phyloP scores from a whole-genome alignment of 2,113 vertebrate species.

The Silurus glanis region DNA sequence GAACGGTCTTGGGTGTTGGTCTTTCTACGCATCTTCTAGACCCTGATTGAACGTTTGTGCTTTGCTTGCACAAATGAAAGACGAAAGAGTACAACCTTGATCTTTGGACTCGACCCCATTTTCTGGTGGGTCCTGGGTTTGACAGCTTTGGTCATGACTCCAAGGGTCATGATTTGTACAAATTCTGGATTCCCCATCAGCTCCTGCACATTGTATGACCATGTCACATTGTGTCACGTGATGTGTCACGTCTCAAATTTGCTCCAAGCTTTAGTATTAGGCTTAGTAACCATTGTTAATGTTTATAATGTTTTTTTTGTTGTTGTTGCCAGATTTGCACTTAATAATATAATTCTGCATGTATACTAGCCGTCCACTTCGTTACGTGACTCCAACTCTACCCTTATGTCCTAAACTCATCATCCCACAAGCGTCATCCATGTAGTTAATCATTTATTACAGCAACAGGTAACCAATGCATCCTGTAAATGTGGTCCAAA shows the following conservation, averaged over 20 bases:
- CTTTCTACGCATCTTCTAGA: not conserved
- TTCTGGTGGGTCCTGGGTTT: not conserved
- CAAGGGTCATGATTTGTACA: not conserved
- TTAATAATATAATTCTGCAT: too few species aligned
- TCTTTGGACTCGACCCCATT: not conserved
- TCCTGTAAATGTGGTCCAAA: not conserved
- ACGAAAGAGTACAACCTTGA: not conserved
- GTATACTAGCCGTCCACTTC: too few species aligned
- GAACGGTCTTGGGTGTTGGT: not conserved
- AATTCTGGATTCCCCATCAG: too few species aligned
- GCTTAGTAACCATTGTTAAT: too few species aligned
- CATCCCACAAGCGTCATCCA: not conserved
- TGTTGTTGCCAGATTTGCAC: too few species aligned
- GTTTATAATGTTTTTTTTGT: too few species aligned
- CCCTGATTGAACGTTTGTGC: not conserved
- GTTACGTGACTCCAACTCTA: not conserved
- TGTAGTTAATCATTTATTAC: not conserved
- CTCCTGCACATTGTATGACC: too few species aligned
- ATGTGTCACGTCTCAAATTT: too few species aligned
- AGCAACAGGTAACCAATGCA: not conserved
- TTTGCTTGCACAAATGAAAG: not conserved
- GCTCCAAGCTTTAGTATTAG: too few species aligned
- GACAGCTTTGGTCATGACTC: not conserved
- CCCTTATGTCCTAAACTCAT: not conserved
- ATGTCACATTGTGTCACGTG: too few species aligned